Evolutionary conservation across 2,797 vertebrate genomes (phyloP).

Genomic region (Brotula barbata): DNA sequence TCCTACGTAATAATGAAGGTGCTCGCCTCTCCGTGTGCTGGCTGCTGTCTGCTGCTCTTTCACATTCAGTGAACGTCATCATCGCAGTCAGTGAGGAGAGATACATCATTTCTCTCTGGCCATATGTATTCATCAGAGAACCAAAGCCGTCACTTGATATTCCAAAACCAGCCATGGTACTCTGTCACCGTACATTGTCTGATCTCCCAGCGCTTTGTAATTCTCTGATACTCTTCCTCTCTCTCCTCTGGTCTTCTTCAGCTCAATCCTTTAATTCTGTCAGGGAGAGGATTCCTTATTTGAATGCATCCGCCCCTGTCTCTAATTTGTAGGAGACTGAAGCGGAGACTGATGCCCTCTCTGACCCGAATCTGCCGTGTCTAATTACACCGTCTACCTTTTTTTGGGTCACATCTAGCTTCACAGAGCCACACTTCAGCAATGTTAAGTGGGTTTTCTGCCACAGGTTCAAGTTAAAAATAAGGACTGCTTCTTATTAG

Average conservation of each 20-base stretch:
- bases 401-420: conserved; percentile 69
- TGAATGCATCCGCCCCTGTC: conserved; percentile 61
- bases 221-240: conserved; percentile 50
- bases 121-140: conserved; percentile 67
- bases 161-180: conserved; percentile 55
- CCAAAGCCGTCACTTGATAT: conserved; percentile 61
- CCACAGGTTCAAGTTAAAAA: conserved; percentile 62
- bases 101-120: conserved; percentile 37
- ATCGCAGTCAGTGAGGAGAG: conserved; percentile 45
- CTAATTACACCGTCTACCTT: conserved; percentile 71
- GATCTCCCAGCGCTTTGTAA: conserved; percentile 53
- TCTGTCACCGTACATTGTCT: conserved; percentile 40
- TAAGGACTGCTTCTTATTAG: conserved; percentile 48
- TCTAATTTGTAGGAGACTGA: conserved; percentile 67
- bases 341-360: conserved; percentile 65
- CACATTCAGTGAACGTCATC: conserved; percentile 58
- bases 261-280: conserved; percentile 60
- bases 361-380: conserved; percentile 66
- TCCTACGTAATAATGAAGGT: conserved; percentile 38
- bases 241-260: conserved; percentile 48
- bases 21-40: conserved; percentile 28
- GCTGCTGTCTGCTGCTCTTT: conserved; percentile 62
- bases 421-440: conserved; percentile 63
- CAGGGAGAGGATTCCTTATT: conserved; percentile 65
- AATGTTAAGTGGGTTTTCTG: conserved; percentile 71